Conservation (phyloP, 1,140 invertebrate genomes). For the Hesperophylax magnus region DNA sequence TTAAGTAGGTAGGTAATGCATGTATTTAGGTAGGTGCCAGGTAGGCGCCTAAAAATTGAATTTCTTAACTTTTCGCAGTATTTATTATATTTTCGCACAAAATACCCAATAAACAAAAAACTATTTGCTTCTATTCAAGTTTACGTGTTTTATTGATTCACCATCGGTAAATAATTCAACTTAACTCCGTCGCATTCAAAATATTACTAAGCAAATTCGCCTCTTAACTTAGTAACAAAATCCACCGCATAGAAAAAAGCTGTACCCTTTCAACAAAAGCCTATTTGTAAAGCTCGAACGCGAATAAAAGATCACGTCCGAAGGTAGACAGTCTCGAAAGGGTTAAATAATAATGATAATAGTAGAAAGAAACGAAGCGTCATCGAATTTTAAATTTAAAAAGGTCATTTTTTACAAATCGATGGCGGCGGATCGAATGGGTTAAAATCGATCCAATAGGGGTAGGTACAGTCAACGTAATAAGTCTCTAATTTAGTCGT, state of each 20-base stretch:
- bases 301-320: conserved; percentile 55
- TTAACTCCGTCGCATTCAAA: conserved; percentile 37
- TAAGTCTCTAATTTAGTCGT: too few species aligned
- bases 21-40: too few species aligned
- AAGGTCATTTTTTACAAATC: conserved; percentile 53
- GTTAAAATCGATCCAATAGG: conserved; percentile 36
- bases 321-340: conserved; percentile 51
- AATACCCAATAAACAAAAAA: too few species aligned
- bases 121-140: too few species aligned
- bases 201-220: conserved; percentile 50
- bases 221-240: conserved; percentile 56
- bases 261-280: conserved; percentile 42
- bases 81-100: too few species aligned
- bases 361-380: conserved; percentile 38
- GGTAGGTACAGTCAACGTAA: conserved; percentile 24
- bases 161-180: conserved; percentile 3
- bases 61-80: too few species aligned
- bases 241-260: conserved; percentile 56
- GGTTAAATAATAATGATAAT: conserved; percentile 51
- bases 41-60: too few species aligned
- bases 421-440: conserved; percentile 46
- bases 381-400: conserved; percentile 54
- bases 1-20: too few species aligned
- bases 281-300: conserved; percentile 53
- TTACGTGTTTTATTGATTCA: background rate